Evolutionary conservation across 2,113 vertebrate species (phyloP).

Genomic region (Gambusia affinis): DNA sequence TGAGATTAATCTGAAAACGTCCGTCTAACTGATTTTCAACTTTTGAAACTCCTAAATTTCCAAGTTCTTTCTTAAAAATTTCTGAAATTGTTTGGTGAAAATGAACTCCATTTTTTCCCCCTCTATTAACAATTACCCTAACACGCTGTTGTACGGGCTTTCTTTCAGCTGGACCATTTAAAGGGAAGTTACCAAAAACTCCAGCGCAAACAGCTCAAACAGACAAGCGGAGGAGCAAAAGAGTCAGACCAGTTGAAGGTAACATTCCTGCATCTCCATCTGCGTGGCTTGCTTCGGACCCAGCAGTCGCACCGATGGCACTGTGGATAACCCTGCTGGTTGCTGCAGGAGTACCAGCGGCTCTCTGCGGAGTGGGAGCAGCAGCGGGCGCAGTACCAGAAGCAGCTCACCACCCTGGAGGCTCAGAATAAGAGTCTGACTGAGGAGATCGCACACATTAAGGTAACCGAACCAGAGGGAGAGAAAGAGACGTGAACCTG

Average conservation of each 20-base stretch:
- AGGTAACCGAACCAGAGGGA: constrained; percentile 75
- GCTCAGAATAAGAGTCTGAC: constrained; percentile 86
- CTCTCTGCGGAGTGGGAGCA: constrained; percentile 89
- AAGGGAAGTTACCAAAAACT: constrained; percentile 93
- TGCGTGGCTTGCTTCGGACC: neutral
- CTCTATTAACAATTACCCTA: no score
- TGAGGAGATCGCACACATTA: constrained; percentile 85
- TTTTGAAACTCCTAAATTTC: no score
- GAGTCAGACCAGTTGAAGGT: constrained; percentile 81
- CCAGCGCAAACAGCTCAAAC: constrained; percentile 85
- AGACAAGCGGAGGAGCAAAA: constrained; percentile 74
- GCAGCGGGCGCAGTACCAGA: constrained; percentile 86
- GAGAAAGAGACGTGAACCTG: neutral
- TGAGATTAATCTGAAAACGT: no score
- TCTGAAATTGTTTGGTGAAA: no score
- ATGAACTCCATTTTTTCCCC: no score
- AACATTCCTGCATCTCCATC: constrained; percentile 66
- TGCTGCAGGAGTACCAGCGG: constrained; percentile 84
- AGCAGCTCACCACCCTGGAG: constrained; percentile 87
- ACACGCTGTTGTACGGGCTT: neutral
- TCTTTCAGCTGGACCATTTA: constrained; percentile 85
- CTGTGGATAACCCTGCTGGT: neutral
- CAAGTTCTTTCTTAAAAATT: no score
- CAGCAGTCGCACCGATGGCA: neutral
- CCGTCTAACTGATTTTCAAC: no score